These are phyloP conservation scores for Acrossocheilus wenchowensis DNA, from an alignment of 2,797 vertebrate species.

Conservation along the genomic window DNA sequence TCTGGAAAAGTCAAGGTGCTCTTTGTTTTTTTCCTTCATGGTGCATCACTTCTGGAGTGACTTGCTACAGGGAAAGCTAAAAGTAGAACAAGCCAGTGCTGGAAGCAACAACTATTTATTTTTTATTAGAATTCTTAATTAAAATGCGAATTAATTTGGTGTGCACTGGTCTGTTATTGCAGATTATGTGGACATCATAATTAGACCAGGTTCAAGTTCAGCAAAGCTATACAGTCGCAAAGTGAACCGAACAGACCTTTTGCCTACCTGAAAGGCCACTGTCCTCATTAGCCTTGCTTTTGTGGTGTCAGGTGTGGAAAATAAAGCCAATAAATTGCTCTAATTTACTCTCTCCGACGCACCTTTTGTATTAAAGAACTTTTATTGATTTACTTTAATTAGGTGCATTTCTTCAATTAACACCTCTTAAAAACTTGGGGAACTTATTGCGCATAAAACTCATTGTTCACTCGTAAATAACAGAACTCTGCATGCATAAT, in stretches of 20 bases:
- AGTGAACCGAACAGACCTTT: conserved; percentile 33
- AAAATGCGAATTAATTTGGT: conserved; percentile 20
- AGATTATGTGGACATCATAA: conserved; percentile 14
- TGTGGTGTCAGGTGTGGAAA: conserved; percentile 42
- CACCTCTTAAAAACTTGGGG: conserved; percentile 28
- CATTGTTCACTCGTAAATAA: conserved; percentile 18
- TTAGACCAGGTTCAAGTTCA: conserved; percentile 35
- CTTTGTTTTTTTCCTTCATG: background rate
- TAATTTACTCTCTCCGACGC: conserved; percentile 23
- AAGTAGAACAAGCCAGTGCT: conserved; percentile 25
- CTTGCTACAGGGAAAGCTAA: conserved; percentile 20
- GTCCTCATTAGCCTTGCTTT: conserved; percentile 48
- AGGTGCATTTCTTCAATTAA: conserved; percentile 34
- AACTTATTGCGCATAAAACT: conserved; percentile 11
- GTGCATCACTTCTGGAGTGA: conserved; percentile 14
- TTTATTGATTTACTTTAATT: conserved; percentile 48
- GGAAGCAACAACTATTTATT: conserved; percentile 11
- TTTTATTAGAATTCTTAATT: conserved; percentile 23
- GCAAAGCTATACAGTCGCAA: background rate
- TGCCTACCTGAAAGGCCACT: conserved; percentile 42
- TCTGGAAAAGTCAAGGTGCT: background rate
- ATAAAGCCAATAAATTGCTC: conserved; percentile 33
- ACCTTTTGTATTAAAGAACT: conserved; percentile 30
- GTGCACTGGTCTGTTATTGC: conserved; percentile 29
- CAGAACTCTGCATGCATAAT: background rate